These are phyloP conservation scores for Drosophila merina DNA, from an alignment of 2,888 invertebrate species.

Conservation along the genomic window DNA sequence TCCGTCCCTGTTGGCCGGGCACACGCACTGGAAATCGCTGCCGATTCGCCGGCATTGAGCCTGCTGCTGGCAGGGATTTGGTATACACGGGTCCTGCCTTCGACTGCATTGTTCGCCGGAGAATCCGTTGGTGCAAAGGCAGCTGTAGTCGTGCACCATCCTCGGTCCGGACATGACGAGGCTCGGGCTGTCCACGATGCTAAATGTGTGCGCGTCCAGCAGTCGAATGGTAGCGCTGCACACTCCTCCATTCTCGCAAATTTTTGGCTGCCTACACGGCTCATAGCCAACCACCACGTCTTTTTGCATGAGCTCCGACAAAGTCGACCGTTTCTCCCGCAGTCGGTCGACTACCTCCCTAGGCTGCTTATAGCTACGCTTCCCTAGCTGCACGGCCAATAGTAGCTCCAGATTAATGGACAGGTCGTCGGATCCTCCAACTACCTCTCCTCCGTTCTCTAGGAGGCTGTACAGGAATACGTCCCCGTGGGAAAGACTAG, in stretches of 20 bases:
- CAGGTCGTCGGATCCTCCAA: constrained; percentile 74
- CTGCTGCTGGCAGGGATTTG: constrained; percentile 93
- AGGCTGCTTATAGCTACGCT: constrained; percentile 87
- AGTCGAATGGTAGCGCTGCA: constrained; percentile 90
- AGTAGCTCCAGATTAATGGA: constrained; percentile 85
- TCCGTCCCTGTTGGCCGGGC: constrained; percentile 91
- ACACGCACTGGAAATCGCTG: constrained; percentile 92
- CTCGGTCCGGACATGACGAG: constrained; percentile 93
- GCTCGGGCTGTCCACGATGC: constrained; percentile 91
- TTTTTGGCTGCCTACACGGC: constrained; percentile 88
- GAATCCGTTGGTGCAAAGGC: constrained; percentile 93
- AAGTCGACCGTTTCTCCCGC: constrained; percentile 87
- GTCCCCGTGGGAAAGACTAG: constrained; percentile 87
- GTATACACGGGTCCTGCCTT: constrained; percentile 95
- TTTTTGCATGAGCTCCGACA: constrained; percentile 87
- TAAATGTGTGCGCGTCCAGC: constrained; percentile 84
- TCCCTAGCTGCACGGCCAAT: constrained; percentile 87
- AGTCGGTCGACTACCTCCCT: constrained; percentile 88
- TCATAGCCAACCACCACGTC: constrained; percentile 89
- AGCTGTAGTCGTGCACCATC: constrained; percentile 90
- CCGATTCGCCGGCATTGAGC: constrained; percentile 93
- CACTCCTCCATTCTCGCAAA: constrained; percentile 91
- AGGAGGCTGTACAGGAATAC: constrained; percentile 89
- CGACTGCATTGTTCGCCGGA: constrained; percentile 93
- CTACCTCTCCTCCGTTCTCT: constrained; percentile 78